Evolutionary conservation across 2,113 vertebrate genomes (phyloP).

Genomic region (Apteryx mantelli): DNA sequence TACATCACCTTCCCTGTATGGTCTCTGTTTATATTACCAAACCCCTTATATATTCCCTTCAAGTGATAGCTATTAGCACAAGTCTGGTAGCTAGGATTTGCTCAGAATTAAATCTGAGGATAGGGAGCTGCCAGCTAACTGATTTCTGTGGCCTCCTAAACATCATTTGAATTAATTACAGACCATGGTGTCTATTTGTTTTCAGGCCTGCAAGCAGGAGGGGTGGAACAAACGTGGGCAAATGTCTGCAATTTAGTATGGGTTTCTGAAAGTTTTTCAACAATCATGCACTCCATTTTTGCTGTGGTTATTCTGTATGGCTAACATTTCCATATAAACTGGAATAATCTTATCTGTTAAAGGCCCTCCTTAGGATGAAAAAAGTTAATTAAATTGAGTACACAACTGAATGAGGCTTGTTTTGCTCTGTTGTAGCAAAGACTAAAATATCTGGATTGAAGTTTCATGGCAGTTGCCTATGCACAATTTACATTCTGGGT

Average conservation of each 20-base stretch:
- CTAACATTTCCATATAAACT: neutral
- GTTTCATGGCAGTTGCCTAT: neutral
- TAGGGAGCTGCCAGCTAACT: neutral
- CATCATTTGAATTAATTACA: constrained; percentile 20
- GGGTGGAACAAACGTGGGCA: neutral
- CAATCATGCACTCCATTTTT: neutral
- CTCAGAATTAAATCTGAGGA: neutral
- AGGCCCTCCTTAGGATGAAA: neutral
- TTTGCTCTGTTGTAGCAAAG: neutral
- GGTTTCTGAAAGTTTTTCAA: neutral
- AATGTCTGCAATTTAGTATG: neutral
- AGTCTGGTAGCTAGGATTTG: neutral
- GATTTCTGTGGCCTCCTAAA: neutral
- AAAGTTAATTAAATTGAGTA: neutral
- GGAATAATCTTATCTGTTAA: neutral
- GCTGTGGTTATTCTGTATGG: neutral
- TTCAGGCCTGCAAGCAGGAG: neutral
- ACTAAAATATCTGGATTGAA: neutral
- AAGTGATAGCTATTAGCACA: neutral
- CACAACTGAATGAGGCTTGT: neutral
- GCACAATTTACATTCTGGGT: neutral
- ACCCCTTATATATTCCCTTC: neutral
- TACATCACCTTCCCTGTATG: neutral
- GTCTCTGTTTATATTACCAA: neutral
- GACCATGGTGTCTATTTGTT: neutral